Evolutionary conservation across 1,140 invertebrate species (phyloP), one percentile per base, ranked within the genome.

Genomic region (Drosophila oshimai): DNA sequence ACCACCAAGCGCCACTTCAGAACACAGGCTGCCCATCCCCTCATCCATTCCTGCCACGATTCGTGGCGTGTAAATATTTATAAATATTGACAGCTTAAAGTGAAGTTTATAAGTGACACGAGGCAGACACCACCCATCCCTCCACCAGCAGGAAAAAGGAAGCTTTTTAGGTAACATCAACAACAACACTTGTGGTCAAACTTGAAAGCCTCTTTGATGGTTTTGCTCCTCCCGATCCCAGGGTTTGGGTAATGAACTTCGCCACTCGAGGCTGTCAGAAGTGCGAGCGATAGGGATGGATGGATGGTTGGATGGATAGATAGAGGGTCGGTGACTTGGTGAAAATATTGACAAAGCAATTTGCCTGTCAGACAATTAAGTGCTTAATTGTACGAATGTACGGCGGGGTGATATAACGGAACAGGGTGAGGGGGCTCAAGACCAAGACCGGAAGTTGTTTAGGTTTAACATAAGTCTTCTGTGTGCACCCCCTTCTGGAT

Each of bases 271-370:
- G 75, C 77, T 87, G 81, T 76, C 81, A 81, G 76, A 79, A 79
- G 54, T 71, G 68, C 62, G 74, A 74, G 79, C 73, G 62, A 72
- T 57, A 36, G 37, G 37, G 37, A 28, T 36, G 33, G 39, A 22
- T 28, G 17, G 29, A n/a, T n/a, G 39, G 36, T 18, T 31, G 18
- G 18, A 45, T 12, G 24, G 45, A 26, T 9, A 22, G 13, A 29
- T 18, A 12, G 29, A 37, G 41, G 58, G 33, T 50, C 31, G 68
- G 84, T 86, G 81, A 86, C 80, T 86, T 73, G 81, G 68, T 67
- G 81, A 81, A 87, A 87, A 87, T 87, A 87, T 87, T 87, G 81
- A 87, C 81, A 87, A 87, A 87, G 81, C 81, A 87, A 87, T 87
- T 87, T 87, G 81, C 83, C 76, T 87, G 81, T 87, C 81, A 87